A percentile compares a stretch with the other conserved stretches of the same genome.
These are phyloP conservation scores for Pygocentrus nattereri DNA, from an alignment of 2,797 vertebrate species.

Conservation along the genomic window DNA sequence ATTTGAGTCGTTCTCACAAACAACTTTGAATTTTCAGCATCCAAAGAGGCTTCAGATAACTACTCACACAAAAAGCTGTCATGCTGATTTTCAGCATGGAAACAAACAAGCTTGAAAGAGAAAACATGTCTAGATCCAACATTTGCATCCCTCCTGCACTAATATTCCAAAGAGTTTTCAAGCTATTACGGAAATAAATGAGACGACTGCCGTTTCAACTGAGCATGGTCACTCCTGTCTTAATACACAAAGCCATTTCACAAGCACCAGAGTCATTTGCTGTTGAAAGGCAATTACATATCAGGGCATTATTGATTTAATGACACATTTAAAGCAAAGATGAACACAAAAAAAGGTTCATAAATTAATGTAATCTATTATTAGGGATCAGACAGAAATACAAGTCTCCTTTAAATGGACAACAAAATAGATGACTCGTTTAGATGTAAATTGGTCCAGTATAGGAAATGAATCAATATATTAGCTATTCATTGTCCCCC, in stretches of 20 bases:
- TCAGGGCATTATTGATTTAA: slow-evolving; percentile 47
- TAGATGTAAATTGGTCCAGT: slow-evolving; percentile 47
- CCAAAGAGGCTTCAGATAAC: slow-evolving; percentile 16
- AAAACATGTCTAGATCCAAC: neutral
- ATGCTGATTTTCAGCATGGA: slow-evolving; percentile 39
- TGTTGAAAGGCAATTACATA: slow-evolving; percentile 53
- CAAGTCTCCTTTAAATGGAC: slow-evolving; percentile 43
- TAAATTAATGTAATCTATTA: slow-evolving; percentile 40
- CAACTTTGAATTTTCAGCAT: slow-evolving; percentile 29
- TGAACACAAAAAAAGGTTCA: slow-evolving; percentile 44
- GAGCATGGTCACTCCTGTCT: slow-evolving; percentile 57
- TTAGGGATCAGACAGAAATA: slow-evolving; percentile 36
- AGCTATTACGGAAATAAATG: slow-evolving; percentile 70
- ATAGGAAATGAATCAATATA: slow-evolving; percentile 35
- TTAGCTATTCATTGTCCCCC: slow-evolving; percentile 33
- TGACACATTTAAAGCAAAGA: slow-evolving; percentile 57
- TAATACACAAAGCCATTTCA: slow-evolving; percentile 56
- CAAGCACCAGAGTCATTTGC: slow-evolving; percentile 37
- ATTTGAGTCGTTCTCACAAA: slow-evolving; percentile 41
- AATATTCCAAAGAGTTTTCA: slow-evolving; percentile 61
- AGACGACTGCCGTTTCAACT: slow-evolving; percentile 47
- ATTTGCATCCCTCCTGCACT: slow-evolving; percentile 50
- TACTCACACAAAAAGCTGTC: slow-evolving; percentile 37
- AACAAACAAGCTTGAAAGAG: neutral
- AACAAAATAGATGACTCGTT: slow-evolving; percentile 37